phyloP scores from a whole-genome alignment of 1,140 invertebrate genomes.

The Zaprionus ornatus region DNA sequence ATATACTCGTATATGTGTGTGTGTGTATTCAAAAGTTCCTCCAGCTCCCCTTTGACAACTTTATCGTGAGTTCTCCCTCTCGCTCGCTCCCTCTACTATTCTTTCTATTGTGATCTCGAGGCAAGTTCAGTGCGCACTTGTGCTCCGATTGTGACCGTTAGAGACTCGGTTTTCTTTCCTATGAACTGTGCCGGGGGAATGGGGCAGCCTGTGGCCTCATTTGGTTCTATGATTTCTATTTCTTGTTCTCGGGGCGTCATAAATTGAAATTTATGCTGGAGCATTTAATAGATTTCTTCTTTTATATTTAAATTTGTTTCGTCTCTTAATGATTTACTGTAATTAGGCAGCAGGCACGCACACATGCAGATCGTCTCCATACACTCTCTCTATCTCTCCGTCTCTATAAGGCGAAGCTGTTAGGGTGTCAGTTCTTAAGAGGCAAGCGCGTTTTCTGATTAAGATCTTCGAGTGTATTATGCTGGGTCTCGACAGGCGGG shows the following conservation, averaged over 20 bases:
- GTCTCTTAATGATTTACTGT: constrained; percentile 74
- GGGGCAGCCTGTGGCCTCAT: constrained; percentile 41
- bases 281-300: constrained; percentile 74
- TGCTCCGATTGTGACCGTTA: constrained; percentile 34
- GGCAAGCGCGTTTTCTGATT: constrained; percentile 51
- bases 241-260: constrained; percentile 49
- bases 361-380: constrained; percentile 10
- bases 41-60: constrained; percentile 27
- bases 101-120: constrained; percentile 27
- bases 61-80: constrained; percentile 2
- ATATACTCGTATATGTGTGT: not conserved
- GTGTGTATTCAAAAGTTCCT: constrained; percentile 50
- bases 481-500: constrained; percentile 26
- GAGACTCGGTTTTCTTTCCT: constrained; percentile 46
- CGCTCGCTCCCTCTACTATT: not conserved
- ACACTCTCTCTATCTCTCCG: constrained; percentile 7
- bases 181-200: constrained; percentile 16
- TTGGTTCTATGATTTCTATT: constrained; percentile 49
- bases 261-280: constrained; percentile 81
- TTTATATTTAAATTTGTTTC: constrained; percentile 74
- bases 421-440: constrained; percentile 29
- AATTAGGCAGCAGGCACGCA: constrained; percentile 50
- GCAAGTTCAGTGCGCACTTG: constrained; percentile 69
- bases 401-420: not conserved
- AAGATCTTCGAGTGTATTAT: constrained; percentile 67